A percentile compares a stretch with the other conserved stretches of the same genome.
Evolutionary conservation across 2,888 invertebrate species (phyloP).

Genomic region (Epinotia demarniana): DNA sequence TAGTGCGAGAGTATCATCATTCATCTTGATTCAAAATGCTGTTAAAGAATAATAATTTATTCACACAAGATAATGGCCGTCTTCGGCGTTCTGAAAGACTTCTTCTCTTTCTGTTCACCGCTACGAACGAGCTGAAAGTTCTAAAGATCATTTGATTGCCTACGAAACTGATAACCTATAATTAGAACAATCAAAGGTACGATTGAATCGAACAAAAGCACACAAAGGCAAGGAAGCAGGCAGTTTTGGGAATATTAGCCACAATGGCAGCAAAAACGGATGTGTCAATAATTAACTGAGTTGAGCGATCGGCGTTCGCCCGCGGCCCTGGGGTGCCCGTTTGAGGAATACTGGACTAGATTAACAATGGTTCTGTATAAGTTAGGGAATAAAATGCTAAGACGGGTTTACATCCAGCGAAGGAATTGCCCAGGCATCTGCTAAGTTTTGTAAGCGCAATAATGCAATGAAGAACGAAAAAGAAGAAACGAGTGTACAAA

Average conservation of each 20-base stretch:
- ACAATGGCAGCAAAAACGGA: slow-evolving; percentile 78
- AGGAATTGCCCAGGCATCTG: no score
- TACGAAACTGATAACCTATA: slow-evolving; percentile 62
- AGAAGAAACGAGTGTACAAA: no score
- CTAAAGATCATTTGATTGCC: slow-evolving; percentile 19
- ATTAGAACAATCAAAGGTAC: slow-evolving; percentile 62
- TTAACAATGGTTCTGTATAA: slow-evolving; percentile 58
- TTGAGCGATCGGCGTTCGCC: slow-evolving; percentile 74
- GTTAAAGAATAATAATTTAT: no score
- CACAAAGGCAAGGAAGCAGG: slow-evolving; percentile 78
- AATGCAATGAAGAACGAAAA: no score
- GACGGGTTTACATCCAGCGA: no score
- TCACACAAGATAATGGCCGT: no score
- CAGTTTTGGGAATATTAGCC: slow-evolving; percentile 71
- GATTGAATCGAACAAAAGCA: slow-evolving; percentile 59
- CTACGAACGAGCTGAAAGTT: not conserved
- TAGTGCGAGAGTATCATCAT: no score
- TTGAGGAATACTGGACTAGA: slow-evolving; percentile 56
- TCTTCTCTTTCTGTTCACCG: not conserved
- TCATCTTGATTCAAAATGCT: no score
- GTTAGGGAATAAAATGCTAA: no score
- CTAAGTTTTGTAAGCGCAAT: no score
- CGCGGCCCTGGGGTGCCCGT: slow-evolving; percentile 69
- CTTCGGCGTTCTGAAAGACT: not conserved
- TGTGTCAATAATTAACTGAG: slow-evolving; percentile 84